phyloP scores from a whole-genome alignment of 1,140 invertebrate genomes.

The Dreissena rostriformis region DNA sequence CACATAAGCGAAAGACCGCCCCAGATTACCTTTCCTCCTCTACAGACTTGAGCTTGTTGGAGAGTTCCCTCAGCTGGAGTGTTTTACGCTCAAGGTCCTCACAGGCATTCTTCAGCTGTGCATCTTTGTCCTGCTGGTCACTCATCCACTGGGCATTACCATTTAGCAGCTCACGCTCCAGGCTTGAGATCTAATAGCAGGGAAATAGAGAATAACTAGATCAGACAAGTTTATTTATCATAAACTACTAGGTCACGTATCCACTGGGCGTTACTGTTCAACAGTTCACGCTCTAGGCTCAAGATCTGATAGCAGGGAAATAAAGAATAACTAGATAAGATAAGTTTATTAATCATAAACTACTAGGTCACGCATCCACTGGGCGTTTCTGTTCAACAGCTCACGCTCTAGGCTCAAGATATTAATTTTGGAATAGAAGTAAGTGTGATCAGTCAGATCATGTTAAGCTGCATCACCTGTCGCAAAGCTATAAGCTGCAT shows the following conservation, averaged over 20 bases:
- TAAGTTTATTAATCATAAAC: too few species aligned
- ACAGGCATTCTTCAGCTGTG: slow-evolving; percentile 68
- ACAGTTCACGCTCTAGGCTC: slow-evolving; percentile 69
- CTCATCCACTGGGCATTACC: slow-evolving; percentile 69
- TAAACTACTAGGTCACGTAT: slow-evolving; percentile 63
- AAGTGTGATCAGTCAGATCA: too few species aligned
- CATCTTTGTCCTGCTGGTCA: slow-evolving; percentile 71
- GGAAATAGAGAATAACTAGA: background rate
- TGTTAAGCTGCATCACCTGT: too few species aligned
- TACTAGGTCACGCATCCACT: slow-evolving; percentile 69
- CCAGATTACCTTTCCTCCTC: too few species aligned
- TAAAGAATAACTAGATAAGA: background rate
- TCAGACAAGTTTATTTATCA: too few species aligned
- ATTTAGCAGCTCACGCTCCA: slow-evolving; percentile 72
- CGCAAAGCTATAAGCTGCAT: too few species aligned
- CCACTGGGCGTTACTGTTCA: slow-evolving; percentile 67
- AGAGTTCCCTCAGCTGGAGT: slow-evolving; percentile 55
- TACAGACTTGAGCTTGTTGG: slow-evolving; percentile 63
- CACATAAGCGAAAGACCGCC: too few species aligned
- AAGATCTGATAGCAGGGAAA: slow-evolving; percentile 66
- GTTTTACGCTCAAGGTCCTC: slow-evolving; percentile 66
- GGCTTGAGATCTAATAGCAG: slow-evolving; percentile 65
- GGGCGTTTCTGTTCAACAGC: slow-evolving; percentile 68
- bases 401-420: slow-evolving; percentile 71
- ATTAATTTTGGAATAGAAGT: slow-evolving; percentile 32